Evolutionary conservation across 2,113 vertebrate genomes (phyloP), one percentile per base, ranked within the genome.

Genomic region (human): DNA sequence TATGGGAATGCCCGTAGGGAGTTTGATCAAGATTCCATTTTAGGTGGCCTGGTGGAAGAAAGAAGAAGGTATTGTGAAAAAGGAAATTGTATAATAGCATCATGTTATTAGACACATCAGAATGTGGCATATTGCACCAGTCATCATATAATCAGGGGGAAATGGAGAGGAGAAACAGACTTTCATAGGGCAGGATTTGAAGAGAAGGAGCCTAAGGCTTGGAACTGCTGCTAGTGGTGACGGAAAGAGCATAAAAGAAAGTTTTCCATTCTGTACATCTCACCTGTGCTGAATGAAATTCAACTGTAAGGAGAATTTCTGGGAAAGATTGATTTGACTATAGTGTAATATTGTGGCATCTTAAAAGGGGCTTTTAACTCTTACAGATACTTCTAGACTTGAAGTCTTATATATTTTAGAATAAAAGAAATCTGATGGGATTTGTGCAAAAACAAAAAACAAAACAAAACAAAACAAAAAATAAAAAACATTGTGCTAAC

Each of bases 1-100:
- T 32, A 0, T 32, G 17, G 83, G 48, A 50, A 2, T 40, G 6
- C 43, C 73, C 9, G 4, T 0, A 27, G 35, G 10, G 10, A 22
- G 6, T 66, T 86, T 73, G 40, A 61, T 38, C 72, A 43, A 45
- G 45, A 48, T 89, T 70, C 75, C 20, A 0, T 45, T 84, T 75
- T 35, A 84, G 85, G 57, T n/a, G 75, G 43, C 25, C 83, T 76
- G n/a, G 16, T 64, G 57, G 27, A 40, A n/a, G 73, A 75, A 84
- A 89, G 27, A 50, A 45, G 27, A 8, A 85, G 16, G 70, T 43
- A 6, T 17, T 50, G 8, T 45, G 8, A 84, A 75, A 45, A 25
- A 40, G 17, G 48, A 45, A 84, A 76, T 18, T 16, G 6, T 75
- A 18, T 20, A 81, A 43, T 4, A 48, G 48, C 25, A 55, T 57